Evolutionary conservation across 2,113 vertebrate genomes (phyloP), one percentile per base, ranked within the genome.

Genomic region (Larimichthys polyactis): DNA sequence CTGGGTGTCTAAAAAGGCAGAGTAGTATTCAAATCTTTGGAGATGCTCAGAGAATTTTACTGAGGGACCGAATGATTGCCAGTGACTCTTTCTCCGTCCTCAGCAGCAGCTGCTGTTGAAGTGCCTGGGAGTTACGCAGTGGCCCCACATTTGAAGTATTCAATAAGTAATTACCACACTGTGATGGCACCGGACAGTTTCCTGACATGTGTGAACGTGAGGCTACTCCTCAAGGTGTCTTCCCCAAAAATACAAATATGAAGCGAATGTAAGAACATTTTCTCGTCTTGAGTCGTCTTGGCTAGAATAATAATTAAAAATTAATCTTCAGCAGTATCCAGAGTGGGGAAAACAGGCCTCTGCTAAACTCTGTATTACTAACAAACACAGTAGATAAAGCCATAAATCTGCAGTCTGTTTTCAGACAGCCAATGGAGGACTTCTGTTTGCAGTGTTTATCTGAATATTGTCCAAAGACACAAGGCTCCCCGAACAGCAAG

Each of bases 81-180:
- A 16, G 48, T 17, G 49, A 67, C 52, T 63, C 27, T 27, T 49
- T 75, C 76, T 87, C 72, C 40, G 19, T 82, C n/a, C 29, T 82
- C 48, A 71, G 10, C 64, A 68, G 64, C 64, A 64, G 64, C 82
- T 75, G 69, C 77, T 79, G 69, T 22, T 71, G 22, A 72, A 69
- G 62, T 43, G 62, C 65, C 82, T 72, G 19, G 57, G 16, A 81
- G 76, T 72, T 49, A 66, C 63, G 73, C 83, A 71, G 70, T 66
- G 32, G 71, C 52, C 22, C 17, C 43, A 58, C 65, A 71, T 77
- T 43, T 58, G n/a, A 75, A 75, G 55, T 49, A 78, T 84, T 86
- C 81, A 81, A 86, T 89, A 86, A 83, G 73, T 74, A 78, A 84
- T 89, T 82, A 81, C n/a, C 59, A 57, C n/a, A 49, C 65, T 49